A percentile compares a stretch with the other conserved stretches of the same genome.
Evolutionary conservation across 2,797 vertebrate species (phyloP).

Genomic region (Sandelia bainsii): DNA sequence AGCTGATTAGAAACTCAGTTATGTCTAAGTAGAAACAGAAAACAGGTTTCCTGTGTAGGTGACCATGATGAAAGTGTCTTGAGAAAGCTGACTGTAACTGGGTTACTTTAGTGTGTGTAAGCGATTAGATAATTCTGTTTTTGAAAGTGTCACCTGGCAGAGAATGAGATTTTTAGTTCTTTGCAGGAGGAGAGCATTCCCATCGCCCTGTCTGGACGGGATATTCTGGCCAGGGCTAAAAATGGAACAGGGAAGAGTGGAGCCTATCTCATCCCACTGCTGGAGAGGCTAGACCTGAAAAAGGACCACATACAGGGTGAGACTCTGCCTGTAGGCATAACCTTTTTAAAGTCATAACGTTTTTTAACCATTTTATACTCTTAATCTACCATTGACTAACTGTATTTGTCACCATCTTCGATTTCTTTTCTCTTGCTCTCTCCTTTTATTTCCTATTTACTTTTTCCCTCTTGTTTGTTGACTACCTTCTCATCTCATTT

Average conservation of each 20-base stretch:
- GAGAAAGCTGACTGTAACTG: too few species aligned
- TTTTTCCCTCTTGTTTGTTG: neutral
- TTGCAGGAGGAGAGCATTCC: constrained; percentile 88
- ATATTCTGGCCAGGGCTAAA: constrained; percentile 88
- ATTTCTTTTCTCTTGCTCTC: too few species aligned
- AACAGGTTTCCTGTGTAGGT: too few species aligned
- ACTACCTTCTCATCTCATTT: neutral
- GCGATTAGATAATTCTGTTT: too few species aligned
- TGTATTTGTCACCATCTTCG: too few species aligned
- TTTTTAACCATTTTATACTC: neutral
- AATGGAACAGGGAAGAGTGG: constrained; percentile 89
- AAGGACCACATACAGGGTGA: constrained; percentile 88
- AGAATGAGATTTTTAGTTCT: neutral
- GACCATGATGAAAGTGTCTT: too few species aligned
- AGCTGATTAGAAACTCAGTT: too few species aligned
- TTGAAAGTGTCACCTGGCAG: too few species aligned
- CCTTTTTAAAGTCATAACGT: too few species aligned
- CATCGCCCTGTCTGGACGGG: constrained; percentile 87
- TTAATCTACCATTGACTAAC: too few species aligned
- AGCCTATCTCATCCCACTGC: constrained; percentile 87
- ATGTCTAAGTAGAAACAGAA: too few species aligned
- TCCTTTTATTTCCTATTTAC: neutral
- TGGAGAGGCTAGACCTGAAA: constrained; percentile 89
- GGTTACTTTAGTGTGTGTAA: too few species aligned
- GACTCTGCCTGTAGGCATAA: neutral